Evolutionary conservation across 2,888 invertebrate species (phyloP).

Genomic region (Disparrhopalites patrizii): DNA sequence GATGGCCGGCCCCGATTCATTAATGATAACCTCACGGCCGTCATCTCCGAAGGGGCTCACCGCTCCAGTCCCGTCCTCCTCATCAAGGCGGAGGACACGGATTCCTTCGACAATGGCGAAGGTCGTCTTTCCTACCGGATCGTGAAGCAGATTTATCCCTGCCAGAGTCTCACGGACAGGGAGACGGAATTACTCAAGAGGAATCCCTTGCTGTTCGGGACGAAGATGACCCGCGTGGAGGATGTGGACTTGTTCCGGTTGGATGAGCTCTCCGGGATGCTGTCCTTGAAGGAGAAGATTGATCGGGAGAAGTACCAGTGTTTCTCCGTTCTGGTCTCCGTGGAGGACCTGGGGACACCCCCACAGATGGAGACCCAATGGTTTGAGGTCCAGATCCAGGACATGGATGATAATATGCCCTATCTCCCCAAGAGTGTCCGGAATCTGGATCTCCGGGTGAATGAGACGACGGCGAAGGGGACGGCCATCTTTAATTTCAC

Average conservation of each 20-base stretch:
- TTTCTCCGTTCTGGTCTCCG: constrained; percentile 73
- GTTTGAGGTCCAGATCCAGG: constrained; percentile 51
- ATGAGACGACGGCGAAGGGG: constrained; percentile 65
- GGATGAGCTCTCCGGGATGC: constrained; percentile 65
- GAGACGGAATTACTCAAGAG: neutral
- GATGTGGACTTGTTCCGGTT: constrained; percentile 44
- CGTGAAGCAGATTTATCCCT: constrained; percentile 45
- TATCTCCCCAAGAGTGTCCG: constrained; percentile 55
- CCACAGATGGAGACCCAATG: constrained; percentile 56
- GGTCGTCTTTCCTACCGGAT: constrained; percentile 41
- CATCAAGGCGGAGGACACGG: constrained; percentile 43
- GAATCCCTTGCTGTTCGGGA: neutral
- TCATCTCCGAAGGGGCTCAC: constrained; percentile 49
- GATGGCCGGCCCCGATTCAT: constrained; percentile 50
- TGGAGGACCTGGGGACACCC: constrained; percentile 71
- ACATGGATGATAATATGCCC: constrained; percentile 76
- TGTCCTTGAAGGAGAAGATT: constrained; percentile 64
- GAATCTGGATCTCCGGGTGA: constrained; percentile 57
- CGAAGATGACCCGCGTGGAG: constrained; percentile 33
- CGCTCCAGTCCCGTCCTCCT: constrained; percentile 43
- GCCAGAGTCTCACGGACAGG: constrained; percentile 33
- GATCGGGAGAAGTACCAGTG: constrained; percentile 71
- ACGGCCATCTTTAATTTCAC: constrained; percentile 64
- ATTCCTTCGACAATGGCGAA: constrained; percentile 47
- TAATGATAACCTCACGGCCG: constrained; percentile 48